Conservation (phyloP, 2,888 invertebrate genomes). For the Clusia tigrina region DNA sequence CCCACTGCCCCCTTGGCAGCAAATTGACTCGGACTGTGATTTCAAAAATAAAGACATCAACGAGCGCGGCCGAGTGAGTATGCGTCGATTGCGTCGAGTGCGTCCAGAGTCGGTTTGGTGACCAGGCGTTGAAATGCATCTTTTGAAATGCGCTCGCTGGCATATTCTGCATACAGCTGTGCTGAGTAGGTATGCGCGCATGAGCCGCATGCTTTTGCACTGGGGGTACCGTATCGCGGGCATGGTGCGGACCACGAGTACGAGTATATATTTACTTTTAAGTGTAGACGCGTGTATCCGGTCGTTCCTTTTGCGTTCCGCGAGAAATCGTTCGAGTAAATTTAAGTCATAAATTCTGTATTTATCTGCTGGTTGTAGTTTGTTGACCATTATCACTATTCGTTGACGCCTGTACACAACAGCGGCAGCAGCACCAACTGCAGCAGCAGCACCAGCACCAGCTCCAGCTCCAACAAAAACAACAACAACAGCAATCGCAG, state of each 20-base stretch:
- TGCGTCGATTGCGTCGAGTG: not conserved
- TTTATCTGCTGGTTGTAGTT: constrained; percentile 62
- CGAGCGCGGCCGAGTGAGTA: not conserved
- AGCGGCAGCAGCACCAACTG: not conserved
- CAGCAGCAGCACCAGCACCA: not conserved
- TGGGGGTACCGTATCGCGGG: too few species aligned
- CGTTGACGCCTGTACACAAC: not conserved
- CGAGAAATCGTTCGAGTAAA: constrained; percentile 61
- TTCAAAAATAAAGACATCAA: constrained; percentile 41
- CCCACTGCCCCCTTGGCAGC: constrained; percentile 31
- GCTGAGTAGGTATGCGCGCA: too few species aligned
- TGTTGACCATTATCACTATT: constrained; percentile 59
- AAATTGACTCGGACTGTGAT: constrained; percentile 19
- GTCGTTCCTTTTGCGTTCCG: constrained; percentile 12
- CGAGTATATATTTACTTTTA: constrained; percentile 21
- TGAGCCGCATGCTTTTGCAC: too few species aligned
- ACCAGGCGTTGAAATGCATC: not conserved
- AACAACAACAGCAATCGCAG: not conserved
- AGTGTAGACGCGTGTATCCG: constrained; percentile 17
- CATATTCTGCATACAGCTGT: not conserved
- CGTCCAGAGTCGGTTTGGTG: constrained; percentile 10
- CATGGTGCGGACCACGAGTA: constrained; percentile 32
- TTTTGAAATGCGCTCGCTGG: too few species aligned
- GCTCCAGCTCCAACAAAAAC: not conserved
- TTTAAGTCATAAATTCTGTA: constrained; percentile 64